A percentile compares a stretch with the other conserved stretches of the same genome.
phyloP scores from a whole-genome alignment of 2,888 invertebrate genomes.

The Endotricha flammealis region DNA sequence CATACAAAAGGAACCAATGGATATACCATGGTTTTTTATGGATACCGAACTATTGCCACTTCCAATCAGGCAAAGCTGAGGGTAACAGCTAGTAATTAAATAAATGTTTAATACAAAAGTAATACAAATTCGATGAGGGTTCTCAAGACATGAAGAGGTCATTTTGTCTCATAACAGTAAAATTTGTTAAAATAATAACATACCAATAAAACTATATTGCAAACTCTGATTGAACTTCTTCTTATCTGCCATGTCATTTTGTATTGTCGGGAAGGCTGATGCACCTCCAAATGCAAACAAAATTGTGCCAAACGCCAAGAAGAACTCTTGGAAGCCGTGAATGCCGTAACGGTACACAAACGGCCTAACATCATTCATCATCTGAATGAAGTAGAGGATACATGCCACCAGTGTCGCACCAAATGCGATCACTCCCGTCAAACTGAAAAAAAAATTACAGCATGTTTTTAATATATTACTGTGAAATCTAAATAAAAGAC shows the following conservation, averaged over 20 bases:
- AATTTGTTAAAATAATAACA: too few species aligned
- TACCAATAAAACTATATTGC: constrained; percentile 80
- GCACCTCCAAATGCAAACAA: constrained; percentile 86
- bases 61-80: too few species aligned
- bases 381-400: constrained; percentile 80
- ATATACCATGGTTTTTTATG: too few species aligned
- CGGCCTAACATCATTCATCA: constrained; percentile 72
- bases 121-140: too few species aligned
- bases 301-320: constrained; percentile 83
- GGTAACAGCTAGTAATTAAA: too few species aligned
- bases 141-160: too few species aligned
- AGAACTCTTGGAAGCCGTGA: constrained; percentile 81
- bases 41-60: too few species aligned
- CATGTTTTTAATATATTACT: neutral
- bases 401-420: constrained; percentile 80
- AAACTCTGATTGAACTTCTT: constrained; percentile 81
- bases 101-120: too few species aligned
- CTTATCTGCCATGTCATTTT: constrained; percentile 86
- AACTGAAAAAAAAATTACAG: constrained; percentile 53
- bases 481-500: too few species aligned
- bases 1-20: too few species aligned
- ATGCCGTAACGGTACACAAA: constrained; percentile 65
- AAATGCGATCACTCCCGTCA: constrained; percentile 81
- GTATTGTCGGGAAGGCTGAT: constrained; percentile 87
- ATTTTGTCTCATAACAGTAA: too few species aligned